Conservation (phyloP, 2,113 vertebrate species). For the Caracal caracal region DNA sequence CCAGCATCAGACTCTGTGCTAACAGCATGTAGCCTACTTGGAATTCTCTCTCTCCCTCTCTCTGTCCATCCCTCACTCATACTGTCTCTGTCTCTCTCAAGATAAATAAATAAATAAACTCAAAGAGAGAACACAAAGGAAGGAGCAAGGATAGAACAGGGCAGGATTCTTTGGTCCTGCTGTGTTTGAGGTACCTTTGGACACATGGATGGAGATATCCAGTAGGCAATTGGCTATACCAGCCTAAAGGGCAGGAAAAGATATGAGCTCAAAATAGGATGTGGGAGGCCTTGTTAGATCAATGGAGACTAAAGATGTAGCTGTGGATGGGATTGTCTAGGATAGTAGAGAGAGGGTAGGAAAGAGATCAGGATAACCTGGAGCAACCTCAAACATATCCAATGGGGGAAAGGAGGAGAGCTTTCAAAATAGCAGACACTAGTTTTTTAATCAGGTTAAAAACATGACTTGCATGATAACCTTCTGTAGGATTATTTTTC, state of each 20-base stretch:
- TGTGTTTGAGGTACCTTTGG: not conserved
- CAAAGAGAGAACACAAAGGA: not conserved
- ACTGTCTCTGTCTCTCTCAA: too few relatives aligned
- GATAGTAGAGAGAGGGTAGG: not conserved
- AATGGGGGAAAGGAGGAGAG: not conserved
- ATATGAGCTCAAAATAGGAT: not conserved
- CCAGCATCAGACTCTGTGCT: too few relatives aligned
- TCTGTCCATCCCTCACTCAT: too few relatives aligned
- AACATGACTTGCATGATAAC: not conserved
- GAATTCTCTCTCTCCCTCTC: too few relatives aligned
- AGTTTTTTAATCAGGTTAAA: constrained; percentile 17
- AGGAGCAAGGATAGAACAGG: not conserved
- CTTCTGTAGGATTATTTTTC: not conserved
- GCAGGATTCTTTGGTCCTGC: not conserved
- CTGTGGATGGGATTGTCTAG: not conserved
- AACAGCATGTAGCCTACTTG: too few relatives aligned
- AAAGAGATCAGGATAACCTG: not conserved
- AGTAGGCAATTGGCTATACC: not conserved
- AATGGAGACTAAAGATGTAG: not conserved
- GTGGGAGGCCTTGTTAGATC: not conserved
- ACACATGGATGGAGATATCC: not conserved
- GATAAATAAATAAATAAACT: too few relatives aligned
- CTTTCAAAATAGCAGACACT: not conserved
- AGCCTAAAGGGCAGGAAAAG: not conserved
- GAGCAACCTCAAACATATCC: not conserved